Conservation (phyloP, 2,113 vertebrate genomes). For the Leptosomus discolor region DNA sequence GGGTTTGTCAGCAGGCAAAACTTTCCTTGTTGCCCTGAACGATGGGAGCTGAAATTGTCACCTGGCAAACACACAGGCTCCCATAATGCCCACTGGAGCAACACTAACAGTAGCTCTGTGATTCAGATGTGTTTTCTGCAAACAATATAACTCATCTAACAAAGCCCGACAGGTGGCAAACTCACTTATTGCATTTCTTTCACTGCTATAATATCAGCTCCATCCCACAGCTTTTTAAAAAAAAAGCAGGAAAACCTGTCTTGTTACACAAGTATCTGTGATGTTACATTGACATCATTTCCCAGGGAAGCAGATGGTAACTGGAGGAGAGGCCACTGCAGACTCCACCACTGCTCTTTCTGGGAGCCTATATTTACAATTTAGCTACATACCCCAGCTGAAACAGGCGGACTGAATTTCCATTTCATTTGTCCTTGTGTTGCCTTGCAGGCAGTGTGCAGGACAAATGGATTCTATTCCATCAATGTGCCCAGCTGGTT, state of each 20-base stretch:
- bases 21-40: neutral
- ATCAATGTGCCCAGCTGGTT: conserved; percentile 91
- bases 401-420: neutral
- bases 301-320: neutral
- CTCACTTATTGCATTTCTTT: neutral
- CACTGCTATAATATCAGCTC: neutral
- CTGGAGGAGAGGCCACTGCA: neutral
- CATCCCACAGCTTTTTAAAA: neutral
- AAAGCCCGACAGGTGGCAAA: neutral
- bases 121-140: neutral
- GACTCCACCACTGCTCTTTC: neutral
- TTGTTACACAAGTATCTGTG: neutral
- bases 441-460: conserved; percentile 87
- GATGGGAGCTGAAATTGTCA: neutral
- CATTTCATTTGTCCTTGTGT: neutral
- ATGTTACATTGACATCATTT: neutral
- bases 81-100: neutral
- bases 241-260: neutral
- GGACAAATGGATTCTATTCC: conserved; percentile 89
- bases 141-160: neutral
- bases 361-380: neutral
- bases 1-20: neutral
- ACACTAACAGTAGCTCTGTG: neutral
- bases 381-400: neutral
- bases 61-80: neutral